Percentiles rank a stretch among this genome's conserved stretches.
phyloP scores from a whole-genome alignment of 2,888 invertebrate species.

The Seladonia tumulorum region DNA sequence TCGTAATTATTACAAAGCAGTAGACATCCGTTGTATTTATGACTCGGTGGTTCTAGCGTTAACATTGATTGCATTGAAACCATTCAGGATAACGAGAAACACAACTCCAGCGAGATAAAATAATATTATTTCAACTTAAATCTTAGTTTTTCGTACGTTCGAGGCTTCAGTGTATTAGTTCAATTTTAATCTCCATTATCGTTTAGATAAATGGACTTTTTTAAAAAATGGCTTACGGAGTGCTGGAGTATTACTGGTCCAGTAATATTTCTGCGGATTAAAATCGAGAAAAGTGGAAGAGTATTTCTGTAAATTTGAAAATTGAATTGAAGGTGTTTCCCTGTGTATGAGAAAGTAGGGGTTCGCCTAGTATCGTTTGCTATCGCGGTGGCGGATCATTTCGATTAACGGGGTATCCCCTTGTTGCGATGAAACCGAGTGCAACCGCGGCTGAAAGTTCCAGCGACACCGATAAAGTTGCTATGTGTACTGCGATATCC shows the following conservation, averaged over 20 bases:
- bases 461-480: conserved; percentile 69
- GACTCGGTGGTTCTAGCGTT: no score
- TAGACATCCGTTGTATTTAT: no score
- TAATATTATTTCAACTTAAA: no score
- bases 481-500: conserved; percentile 75
- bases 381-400: not conserved
- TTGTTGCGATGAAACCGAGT: conserved; percentile 27
- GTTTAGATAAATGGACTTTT: not conserved
- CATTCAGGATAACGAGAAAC: no score
- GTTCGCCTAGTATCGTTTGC: not conserved
- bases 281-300: not conserved
- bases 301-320: not conserved
- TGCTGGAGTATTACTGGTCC: no score
- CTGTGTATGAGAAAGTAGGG: not conserved
- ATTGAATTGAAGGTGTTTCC: not conserved
- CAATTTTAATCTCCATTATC: not conserved
- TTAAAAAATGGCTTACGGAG: no score
- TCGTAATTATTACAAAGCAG: no score
- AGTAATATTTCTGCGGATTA: not conserved
- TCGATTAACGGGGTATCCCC: conserved; percentile 13
- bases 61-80: no score
- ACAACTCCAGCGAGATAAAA: no score
- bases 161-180: no score
- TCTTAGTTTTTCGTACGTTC: no score
- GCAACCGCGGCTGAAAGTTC: conserved; percentile 31